Conservation (phyloP, 2,113 vertebrate species). For the Laticauda colubrina region DNA sequence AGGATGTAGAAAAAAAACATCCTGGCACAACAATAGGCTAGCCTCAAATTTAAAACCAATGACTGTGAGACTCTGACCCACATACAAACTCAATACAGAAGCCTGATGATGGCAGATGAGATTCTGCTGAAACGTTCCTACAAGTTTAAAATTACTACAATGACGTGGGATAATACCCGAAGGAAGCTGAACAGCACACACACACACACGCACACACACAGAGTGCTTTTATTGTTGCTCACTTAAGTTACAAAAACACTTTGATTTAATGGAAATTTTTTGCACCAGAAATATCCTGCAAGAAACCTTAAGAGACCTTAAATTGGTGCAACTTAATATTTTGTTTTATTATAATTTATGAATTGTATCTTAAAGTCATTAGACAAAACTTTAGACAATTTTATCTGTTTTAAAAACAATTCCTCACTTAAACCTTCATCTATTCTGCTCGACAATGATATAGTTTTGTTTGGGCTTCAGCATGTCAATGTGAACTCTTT, state of each 20-base stretch:
- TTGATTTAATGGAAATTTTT: neutral
- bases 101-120: no score
- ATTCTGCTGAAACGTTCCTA: no score
- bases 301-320: neutral
- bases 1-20: no score
- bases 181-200: no score
- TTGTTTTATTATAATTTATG: neutral
- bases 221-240: neutral
- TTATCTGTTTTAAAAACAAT: neutral
- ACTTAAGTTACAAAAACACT: neutral
- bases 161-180: no score
- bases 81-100: no score
- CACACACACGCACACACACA: neutral
- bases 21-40: no score
- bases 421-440: neutral
- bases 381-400: neutral
- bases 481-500: neutral
- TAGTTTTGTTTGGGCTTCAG: neutral
- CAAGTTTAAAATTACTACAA: no score
- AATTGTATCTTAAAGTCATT: neutral
- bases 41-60: no score
- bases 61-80: no score
- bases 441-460: neutral
- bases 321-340: neutral
- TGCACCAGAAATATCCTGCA: neutral